A percentile compares a stretch with the other conserved stretches of the same genome.
Evolutionary conservation across 2,888 invertebrate species (phyloP).

Genomic region (Catocala sponsa): DNA sequence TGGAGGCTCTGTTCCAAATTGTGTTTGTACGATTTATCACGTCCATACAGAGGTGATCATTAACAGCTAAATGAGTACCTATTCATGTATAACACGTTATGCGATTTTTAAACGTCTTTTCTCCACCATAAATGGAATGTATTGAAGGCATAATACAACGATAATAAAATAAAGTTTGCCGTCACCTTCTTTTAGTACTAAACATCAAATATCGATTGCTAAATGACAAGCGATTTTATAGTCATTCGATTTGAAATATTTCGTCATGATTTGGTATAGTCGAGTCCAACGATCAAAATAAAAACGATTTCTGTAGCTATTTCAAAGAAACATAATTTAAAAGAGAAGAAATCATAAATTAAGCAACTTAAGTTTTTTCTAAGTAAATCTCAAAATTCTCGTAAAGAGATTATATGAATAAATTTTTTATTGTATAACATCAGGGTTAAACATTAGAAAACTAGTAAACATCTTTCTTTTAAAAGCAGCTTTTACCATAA

Average conservation of each 20-base stretch:
- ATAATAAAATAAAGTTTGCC: slow-evolving; percentile 7
- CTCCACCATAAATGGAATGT: too few relatives aligned
- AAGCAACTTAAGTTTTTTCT: neutral
- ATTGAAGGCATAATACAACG: neutral
- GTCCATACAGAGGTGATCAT: slow-evolving; percentile 13
- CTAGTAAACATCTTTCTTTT: neutral
- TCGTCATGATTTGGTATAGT: slow-evolving; percentile 50
- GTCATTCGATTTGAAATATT: slow-evolving; percentile 53
- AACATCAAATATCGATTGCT: slow-evolving; percentile 35
- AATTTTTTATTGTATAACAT: neutral
- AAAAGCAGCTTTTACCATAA: slow-evolving; percentile 9
- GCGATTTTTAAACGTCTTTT: too few relatives aligned
- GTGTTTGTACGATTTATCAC: slow-evolving; percentile 19
- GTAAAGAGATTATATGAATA: neutral
- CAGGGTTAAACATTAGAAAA: neutral
- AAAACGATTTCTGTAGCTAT: too few relatives aligned
- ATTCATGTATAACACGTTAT: slow-evolving; percentile 5
- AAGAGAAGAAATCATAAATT: too few relatives aligned
- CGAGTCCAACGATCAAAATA: slow-evolving; percentile 11
- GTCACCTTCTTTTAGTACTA: slow-evolving; percentile 9
- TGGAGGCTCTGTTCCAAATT: slow-evolving; percentile 19
- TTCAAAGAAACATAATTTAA: too few relatives aligned
- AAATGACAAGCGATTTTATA: slow-evolving; percentile 55
- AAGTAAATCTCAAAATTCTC: neutral
- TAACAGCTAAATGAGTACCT: slow-evolving; percentile 9